Conservation (phyloP, 2,113 vertebrate genomes). For the Gasterosteus nipponicus region DNA sequence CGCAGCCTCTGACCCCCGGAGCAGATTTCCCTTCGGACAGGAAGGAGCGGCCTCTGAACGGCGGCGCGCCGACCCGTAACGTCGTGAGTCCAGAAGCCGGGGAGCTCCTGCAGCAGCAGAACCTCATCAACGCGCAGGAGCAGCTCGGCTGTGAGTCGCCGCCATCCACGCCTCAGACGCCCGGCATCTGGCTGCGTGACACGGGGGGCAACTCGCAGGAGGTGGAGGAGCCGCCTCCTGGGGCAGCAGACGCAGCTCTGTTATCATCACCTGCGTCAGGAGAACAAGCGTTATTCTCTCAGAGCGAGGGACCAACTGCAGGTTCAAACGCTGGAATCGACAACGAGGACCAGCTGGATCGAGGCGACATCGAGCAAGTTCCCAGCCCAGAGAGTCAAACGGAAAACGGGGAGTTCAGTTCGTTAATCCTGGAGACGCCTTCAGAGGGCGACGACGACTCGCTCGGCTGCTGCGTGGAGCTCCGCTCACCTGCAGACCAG, state of each 20-base stretch:
- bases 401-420: not conserved
- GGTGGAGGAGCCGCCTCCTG: constrained; percentile 31
- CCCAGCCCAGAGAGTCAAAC: constrained; percentile 21
- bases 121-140: constrained; percentile 30
- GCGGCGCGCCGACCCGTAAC: constrained; percentile 30
- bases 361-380: constrained; percentile 11
- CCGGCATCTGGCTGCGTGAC: constrained; percentile 53
- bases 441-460: not conserved
- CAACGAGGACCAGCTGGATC: constrained; percentile 23
- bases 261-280: constrained; percentile 25
- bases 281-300: not conserved
- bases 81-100: constrained; percentile 31
- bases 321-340: constrained; percentile 5
- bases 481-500: constrained; percentile 33
- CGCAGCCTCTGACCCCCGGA: constrained; percentile 27
- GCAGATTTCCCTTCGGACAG: constrained; percentile 20
- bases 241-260: constrained; percentile 17
- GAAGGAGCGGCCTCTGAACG: constrained; percentile 13
- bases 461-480: constrained; percentile 21
- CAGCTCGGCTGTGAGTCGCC: constrained; percentile 13
- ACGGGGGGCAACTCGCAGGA: constrained; percentile 35
- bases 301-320: not conserved
- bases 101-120: constrained; percentile 47
- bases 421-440: constrained; percentile 2
- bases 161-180: constrained; percentile 9